phyloP scores from a whole-genome alignment of 2,888 invertebrate species.

The Volucella bombylans region DNA sequence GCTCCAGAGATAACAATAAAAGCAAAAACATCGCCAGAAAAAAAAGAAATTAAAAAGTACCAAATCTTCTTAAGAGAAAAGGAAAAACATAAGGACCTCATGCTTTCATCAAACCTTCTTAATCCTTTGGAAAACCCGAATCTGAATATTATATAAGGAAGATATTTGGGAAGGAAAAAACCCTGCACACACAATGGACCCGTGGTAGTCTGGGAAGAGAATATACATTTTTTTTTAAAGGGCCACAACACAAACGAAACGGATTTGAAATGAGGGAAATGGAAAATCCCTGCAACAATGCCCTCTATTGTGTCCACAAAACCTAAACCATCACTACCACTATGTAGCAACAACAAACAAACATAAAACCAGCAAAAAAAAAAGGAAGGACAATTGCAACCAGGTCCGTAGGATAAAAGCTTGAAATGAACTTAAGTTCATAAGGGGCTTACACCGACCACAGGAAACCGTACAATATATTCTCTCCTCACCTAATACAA shows the following conservation, averaged over 20 bases:
- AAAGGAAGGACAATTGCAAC: conserved; percentile 11
- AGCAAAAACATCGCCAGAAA: conserved; percentile 24
- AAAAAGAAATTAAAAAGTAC: background rate
- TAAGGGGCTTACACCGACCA: conserved; percentile 41
- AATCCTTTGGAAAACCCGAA: conserved; percentile 35
- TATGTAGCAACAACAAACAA: too few relatives aligned
- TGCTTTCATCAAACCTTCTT: conserved; percentile 13
- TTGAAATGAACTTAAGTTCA: conserved; percentile 24
- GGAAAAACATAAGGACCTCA: background rate
- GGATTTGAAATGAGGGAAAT: conserved; percentile 12
- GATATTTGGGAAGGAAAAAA: too few relatives aligned
- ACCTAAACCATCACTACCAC: too few relatives aligned
- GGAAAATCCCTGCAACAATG: background rate
- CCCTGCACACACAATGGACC: conserved; percentile 18
- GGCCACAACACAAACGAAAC: background rate
- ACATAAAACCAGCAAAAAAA: background rate
- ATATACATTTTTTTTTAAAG: background rate
- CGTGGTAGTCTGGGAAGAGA: background rate
- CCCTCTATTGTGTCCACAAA: background rate
- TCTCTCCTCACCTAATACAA: background rate
- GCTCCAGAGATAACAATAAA: conserved; percentile 1
- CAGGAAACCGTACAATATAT: background rate
- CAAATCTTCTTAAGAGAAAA: background rate
- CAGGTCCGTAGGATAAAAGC: conserved; percentile 7
- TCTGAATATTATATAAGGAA: background rate